A percentile compares a stretch with the other conserved stretches of the same genome.
These are phyloP conservation scores for Endotricha flammealis DNA, from an alignment of 2,888 invertebrate species.

Conservation along the genomic window DNA sequence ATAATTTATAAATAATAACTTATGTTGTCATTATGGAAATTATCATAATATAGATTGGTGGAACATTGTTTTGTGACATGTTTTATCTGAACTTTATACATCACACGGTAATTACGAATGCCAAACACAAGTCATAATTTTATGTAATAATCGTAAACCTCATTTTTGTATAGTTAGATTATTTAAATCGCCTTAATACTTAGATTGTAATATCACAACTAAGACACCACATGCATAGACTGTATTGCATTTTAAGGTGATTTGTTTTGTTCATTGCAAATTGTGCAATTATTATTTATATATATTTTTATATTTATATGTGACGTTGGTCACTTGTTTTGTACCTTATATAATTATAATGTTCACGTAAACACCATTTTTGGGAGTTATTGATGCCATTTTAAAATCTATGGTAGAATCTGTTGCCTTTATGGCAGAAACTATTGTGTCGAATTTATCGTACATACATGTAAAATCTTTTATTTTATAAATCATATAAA, in stretches of 20 bases:
- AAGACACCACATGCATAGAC: constrained; percentile 68
- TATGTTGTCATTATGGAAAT: neutral
- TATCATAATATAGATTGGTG: neutral
- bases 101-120: constrained; percentile 49
- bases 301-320: constrained; percentile 35
- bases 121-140: constrained; percentile 63
- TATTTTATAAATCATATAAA: no score
- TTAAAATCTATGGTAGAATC: neutral
- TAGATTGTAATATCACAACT: constrained; percentile 45
- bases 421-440: constrained; percentile 3
- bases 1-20: constrained; percentile 6
- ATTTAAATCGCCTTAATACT: constrained; percentile 63
- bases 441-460: constrained; percentile 11
- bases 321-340: constrained; percentile 26
- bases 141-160: constrained; percentile 55
- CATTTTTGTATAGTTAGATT: constrained; percentile 61
- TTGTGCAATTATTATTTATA: constrained; percentile 38
- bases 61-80: constrained; percentile 1
- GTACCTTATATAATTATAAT: constrained; percentile 18
- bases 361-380: constrained; percentile 3
- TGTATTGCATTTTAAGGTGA: constrained; percentile 70
- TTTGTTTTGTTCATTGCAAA: constrained; percentile 36
- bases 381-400: neutral
- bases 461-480: no score
- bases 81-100: constrained; percentile 28